Evolutionary conservation across 2,113 vertebrate species (phyloP).

Genomic region (Oreochromis spilurus): DNA sequence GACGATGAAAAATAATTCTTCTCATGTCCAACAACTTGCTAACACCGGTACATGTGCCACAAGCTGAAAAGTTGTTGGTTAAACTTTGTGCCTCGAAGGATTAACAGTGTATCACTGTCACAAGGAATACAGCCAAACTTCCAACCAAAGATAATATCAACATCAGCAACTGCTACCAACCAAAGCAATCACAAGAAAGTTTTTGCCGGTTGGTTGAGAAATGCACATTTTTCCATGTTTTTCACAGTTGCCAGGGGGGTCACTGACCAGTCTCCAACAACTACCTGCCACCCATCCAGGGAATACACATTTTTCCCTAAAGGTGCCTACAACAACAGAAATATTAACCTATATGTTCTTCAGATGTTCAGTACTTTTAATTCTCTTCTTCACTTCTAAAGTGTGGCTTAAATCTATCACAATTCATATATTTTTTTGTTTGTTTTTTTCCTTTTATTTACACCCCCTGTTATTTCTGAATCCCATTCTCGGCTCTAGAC

Average conservation of each 20-base stretch:
- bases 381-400: neutral
- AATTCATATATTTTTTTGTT: neutral
- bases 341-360: neutral
- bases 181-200: neutral
- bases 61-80: neutral
- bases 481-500: slow-evolving; percentile 9
- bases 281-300: neutral
- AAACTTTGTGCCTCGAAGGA: neutral
- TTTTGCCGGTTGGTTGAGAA: rapidly evolving
- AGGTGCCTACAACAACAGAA: neutral
- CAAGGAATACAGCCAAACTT: neutral
- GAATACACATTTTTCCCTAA: neutral
- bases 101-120: neutral
- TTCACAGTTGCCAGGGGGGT: neutral
- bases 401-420: neutral
- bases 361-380: neutral
- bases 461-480: slow-evolving; percentile 7
- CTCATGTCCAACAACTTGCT: neutral
- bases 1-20: neutral
- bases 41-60: neutral
- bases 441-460: neutral
- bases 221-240: neutral
- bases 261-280: neutral
- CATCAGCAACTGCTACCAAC: neutral
- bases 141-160: rapidly evolving